Evolutionary conservation across 1,140 invertebrate species (phyloP), one percentile per base, ranked within the genome.

Genomic region (Orchesella cincta): DNA sequence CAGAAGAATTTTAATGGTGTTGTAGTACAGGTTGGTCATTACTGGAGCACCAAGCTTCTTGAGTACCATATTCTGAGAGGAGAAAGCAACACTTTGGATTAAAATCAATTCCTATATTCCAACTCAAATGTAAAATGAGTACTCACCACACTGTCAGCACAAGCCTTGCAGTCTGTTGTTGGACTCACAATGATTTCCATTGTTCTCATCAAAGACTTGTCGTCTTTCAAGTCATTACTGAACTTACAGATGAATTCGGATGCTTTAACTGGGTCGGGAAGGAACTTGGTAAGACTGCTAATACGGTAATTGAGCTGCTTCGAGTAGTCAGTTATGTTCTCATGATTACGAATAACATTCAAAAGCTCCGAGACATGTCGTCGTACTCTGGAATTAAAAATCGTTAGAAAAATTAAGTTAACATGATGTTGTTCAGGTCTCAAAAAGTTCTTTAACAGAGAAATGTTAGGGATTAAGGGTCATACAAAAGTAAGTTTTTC

Each of bases 11-110:
- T 98, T 97, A 26, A 98, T 93, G 0, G 94, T 96, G 83, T 96
- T 96, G 85, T 98, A 98, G 84, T 97, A 95, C 34, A 96, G 85
- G 87, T 98, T 97, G 0, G 94, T 96, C 90, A 96, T 95, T 0
- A 96, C 91, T 0, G 95, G 94, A 82, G 94, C 91, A 1, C 96
- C 96, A 0, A 98, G 87, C 85, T 96, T 97, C 85, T 97, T 97
- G 12, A 98, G 86, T n/a, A 98, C 91, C 79, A 89, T 88, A 83
- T 91, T 92, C 86, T 84, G 75, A 73, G 62, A 76, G 80, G 31
- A 33, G 3, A 78, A 64, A 74, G 33, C 46, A 78, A 46, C 14
- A 23, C 78, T 5, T 54, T 51, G 1, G 35, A 79, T 20, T 29
- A 73, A 23, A 1, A 75, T 16, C 71, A 52, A n/a, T 14, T 5